These are phyloP conservation scores for Horisme vitalbata DNA, from an alignment of 2,888 invertebrate species.

Conservation along the genomic window DNA sequence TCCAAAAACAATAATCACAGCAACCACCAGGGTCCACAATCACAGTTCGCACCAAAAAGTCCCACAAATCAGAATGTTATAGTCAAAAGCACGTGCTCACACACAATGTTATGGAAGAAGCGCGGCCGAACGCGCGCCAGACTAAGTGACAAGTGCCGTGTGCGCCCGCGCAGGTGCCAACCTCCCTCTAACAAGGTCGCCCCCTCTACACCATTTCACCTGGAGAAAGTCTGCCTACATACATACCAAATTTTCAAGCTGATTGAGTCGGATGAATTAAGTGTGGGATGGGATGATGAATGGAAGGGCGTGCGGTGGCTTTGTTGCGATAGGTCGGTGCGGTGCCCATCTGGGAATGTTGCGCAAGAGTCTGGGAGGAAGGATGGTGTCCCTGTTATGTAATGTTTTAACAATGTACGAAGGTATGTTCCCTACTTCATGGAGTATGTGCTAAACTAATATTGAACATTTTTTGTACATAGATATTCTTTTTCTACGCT, in stretches of 20 bases:
- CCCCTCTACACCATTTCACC: conserved; percentile 73
- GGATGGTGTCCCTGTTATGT: no score
- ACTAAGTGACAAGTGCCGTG: conserved; percentile 72
- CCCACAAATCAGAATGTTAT: conserved; percentile 46
- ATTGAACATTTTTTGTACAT: no score
- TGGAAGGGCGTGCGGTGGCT: conserved; percentile 44
- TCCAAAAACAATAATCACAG: conserved; percentile 46
- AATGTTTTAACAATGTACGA: no score
- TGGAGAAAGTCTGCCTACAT: conserved; percentile 82
- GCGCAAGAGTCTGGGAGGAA: conserved; percentile 8
- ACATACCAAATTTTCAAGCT: conserved; percentile 81
- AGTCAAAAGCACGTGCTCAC: no score
- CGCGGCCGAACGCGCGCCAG: conserved; percentile 73
- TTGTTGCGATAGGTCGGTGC: conserved; percentile 31
- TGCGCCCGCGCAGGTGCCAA: conserved; percentile 72
- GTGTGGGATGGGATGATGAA: conserved; percentile 54
- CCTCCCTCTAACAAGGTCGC: conserved; percentile 82
- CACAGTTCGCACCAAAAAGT: conserved; percentile 69
- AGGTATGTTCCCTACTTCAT: no score
- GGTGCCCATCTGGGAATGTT: conserved; percentile 11
- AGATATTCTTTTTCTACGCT: no score
- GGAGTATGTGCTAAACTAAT: no score
- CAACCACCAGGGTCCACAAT: conserved; percentile 56
- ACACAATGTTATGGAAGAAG: conserved; percentile 28
- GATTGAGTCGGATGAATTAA: conserved; percentile 68